Percentiles rank a stretch among this genome's conserved stretches.
These are phyloP conservation scores for Solenopsis invicta DNA, from an alignment of 1,140 invertebrate species.

Conservation along the genomic window DNA sequence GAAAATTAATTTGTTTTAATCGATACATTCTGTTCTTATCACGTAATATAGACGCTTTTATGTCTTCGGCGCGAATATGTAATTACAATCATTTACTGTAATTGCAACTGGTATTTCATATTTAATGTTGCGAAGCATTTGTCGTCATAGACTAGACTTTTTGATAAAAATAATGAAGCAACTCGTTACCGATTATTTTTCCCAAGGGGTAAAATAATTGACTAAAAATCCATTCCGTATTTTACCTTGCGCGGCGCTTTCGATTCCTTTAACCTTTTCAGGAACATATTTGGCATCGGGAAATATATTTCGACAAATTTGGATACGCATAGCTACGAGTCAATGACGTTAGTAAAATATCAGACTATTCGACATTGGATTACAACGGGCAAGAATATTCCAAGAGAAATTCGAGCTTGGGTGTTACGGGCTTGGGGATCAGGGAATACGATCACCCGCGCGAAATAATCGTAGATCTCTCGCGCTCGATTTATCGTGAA, in stretches of 20 bases:
- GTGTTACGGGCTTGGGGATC: constrained; percentile 28
- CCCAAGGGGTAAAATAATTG: background rate
- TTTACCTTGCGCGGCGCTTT: background rate
- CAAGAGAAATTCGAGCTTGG: constrained; percentile 49
- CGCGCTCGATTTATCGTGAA: constrained; percentile 66
- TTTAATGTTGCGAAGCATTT: constrained; percentile 28
- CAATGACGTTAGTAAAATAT: constrained; percentile 41
- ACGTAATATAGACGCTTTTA: constrained; percentile 13
- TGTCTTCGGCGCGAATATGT: background rate
- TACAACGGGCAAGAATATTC: constrained; percentile 55
- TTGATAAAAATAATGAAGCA: background rate
- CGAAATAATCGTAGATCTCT: constrained; percentile 65
- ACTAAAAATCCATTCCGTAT: constrained; percentile 1
- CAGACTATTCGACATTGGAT: constrained; percentile 34
- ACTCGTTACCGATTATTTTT: background rate
- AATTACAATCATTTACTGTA: constrained; percentile 16
- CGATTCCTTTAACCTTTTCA: background rate
- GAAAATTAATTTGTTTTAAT: constrained; percentile 48
- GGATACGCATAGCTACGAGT: constrained; percentile 18
- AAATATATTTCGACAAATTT: constrained; percentile 51
- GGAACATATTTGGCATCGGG: background rate
- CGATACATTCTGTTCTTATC: constrained; percentile 30
- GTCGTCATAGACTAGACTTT: background rate
- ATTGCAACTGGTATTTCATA: background rate
- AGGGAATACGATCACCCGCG: constrained; percentile 58